phyloP scores from a whole-genome alignment of 1,140 invertebrate genomes.

The Manduca sexta region DNA sequence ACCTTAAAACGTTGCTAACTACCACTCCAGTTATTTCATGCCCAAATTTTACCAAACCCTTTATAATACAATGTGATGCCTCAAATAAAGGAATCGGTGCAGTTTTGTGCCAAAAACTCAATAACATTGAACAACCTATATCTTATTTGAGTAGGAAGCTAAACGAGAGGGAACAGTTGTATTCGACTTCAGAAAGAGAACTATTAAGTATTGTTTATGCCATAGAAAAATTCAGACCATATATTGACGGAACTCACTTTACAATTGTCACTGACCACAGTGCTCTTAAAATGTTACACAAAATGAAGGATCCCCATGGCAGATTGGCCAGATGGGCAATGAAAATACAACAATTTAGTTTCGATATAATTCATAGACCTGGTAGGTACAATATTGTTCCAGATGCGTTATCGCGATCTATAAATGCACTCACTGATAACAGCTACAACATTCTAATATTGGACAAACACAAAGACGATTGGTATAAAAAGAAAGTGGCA shows the following conservation, averaged over 20 bases:
- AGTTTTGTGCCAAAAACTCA: conserved; percentile 35
- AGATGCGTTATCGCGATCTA: conserved; percentile 36
- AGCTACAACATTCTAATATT: conserved; percentile 12
- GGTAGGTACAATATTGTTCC: conserved; percentile 39
- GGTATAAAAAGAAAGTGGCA: conserved; percentile 14
- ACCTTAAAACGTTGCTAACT: conserved; percentile 41
- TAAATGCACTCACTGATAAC: conserved; percentile 3
- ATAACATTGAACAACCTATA: conserved; percentile 26
- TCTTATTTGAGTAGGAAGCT: no score
- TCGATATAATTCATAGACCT: conserved; percentile 42
- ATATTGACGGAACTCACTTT: no score
- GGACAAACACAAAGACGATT: conserved; percentile 20
- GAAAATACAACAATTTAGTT: conserved; percentile 39
- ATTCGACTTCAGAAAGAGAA: no score
- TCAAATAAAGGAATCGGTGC: conserved; percentile 37
- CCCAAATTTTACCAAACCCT: conserved; percentile 42
- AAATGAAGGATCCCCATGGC: conserved; percentile 53
- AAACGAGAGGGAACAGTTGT: no score
- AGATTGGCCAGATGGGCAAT: conserved; percentile 64
- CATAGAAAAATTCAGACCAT: no score
- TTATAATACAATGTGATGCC: conserved; percentile 48
- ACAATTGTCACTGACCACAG: no score
- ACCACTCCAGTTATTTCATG: conserved; percentile 36
- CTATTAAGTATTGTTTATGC: no score
- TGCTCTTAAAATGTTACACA: conserved; percentile 56